A percentile compares a stretch with the other conserved stretches of the same genome.
phyloP scores from a whole-genome alignment of 2,797 vertebrate genomes.

The Anguilla obscura region DNA sequence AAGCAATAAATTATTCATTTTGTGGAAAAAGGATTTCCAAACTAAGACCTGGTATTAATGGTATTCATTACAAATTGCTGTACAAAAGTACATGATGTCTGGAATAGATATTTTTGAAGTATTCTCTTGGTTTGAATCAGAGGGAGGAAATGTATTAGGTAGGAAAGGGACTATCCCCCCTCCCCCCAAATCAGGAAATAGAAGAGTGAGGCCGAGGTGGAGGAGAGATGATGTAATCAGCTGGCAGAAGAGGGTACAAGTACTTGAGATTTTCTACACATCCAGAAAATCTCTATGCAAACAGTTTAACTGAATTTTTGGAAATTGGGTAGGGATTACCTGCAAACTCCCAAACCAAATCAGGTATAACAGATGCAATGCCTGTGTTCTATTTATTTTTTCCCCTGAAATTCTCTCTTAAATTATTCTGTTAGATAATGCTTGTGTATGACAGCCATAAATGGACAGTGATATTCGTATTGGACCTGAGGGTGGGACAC shows the following conservation, averaged over 20 bases:
- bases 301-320: too few species aligned
- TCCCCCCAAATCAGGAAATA: not conserved
- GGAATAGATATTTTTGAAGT: not conserved
- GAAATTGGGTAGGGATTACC: not conserved
- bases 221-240: not conserved
- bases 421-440: not conserved
- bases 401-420: not conserved
- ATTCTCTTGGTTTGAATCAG: not conserved
- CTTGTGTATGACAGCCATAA: not conserved
- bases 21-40: not conserved
- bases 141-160: not conserved
- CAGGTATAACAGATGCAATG: not conserved
- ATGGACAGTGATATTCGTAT: not conserved
- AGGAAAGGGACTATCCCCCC: not conserved
- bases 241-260: not conserved
- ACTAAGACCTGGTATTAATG: not conserved
- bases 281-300: too few species aligned
- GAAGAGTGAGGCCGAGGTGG: not conserved
- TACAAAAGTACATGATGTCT: not conserved
- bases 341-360: not conserved
- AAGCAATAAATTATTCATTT: not conserved
- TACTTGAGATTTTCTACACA: not conserved
- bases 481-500: not conserved
- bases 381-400: not conserved
- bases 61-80: slow-evolving; percentile 8